A percentile compares a stretch with the other conserved stretches of the same genome.
These are phyloP conservation scores for Synergus umbraculus DNA, from an alignment of 2,888 invertebrate species.

Conservation along the genomic window DNA sequence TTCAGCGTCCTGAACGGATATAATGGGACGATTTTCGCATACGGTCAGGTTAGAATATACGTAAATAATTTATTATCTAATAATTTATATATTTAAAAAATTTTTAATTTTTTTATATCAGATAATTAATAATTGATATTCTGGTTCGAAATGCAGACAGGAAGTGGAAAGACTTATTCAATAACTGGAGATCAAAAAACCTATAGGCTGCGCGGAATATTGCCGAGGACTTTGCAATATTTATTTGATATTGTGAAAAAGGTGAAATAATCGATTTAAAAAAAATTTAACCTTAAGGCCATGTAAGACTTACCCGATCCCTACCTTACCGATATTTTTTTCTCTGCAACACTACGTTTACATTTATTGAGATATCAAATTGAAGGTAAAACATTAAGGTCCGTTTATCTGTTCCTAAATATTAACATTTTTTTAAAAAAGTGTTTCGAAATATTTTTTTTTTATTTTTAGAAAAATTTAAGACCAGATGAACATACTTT, in stretches of 20 bases:
- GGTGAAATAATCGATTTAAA: constrained; percentile 62
- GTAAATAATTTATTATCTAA: constrained; percentile 15
- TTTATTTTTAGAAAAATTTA: no score
- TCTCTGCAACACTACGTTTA: no score
- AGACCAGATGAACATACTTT: no score
- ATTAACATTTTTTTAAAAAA: no score
- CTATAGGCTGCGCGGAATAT: constrained; percentile 78
- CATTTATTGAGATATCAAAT: no score
- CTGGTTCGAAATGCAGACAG: constrained; percentile 74
- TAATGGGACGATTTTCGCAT: constrained; percentile 80
- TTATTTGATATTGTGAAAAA: constrained; percentile 77
- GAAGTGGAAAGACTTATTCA: constrained; percentile 80
- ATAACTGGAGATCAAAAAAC: constrained; percentile 78
- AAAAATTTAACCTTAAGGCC: not conserved
- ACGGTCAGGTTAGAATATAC: constrained; percentile 78
- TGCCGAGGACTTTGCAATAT: constrained; percentile 79
- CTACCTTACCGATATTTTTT: no score
- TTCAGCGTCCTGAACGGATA: constrained; percentile 79
- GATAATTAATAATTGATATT: not conserved
- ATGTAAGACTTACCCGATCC: no score
- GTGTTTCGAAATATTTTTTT: no score
- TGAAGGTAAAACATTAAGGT: no score
- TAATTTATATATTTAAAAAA: constrained; percentile 1
- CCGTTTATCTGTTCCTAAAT: no score
- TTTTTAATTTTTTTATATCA: not conserved